A percentile compares a stretch with the other conserved stretches of the same genome.
Conservation (phyloP, 2,888 invertebrate genomes). For the Bhutanitis thaidina region DNA sequence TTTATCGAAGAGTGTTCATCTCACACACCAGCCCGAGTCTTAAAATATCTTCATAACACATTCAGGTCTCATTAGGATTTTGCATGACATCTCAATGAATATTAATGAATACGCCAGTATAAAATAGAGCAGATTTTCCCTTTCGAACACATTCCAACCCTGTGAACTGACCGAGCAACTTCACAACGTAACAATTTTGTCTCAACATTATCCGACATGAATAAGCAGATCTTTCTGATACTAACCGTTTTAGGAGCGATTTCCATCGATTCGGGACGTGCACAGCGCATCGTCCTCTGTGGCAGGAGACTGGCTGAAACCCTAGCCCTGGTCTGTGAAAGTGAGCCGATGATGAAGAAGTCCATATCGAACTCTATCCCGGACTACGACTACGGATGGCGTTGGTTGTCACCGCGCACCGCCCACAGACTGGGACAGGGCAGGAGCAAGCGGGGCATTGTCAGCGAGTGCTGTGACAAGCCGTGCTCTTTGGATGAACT, state of each 20-base stretch:
- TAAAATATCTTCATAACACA: neutral
- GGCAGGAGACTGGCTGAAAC: slow-evolving; percentile 31
- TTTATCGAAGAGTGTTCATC: neutral
- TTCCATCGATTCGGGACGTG: neutral
- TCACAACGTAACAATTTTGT: too few species aligned
- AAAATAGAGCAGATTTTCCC: slow-evolving; percentile 18
- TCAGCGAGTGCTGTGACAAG: slow-evolving; percentile 33
- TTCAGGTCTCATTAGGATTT: slow-evolving; percentile 27
- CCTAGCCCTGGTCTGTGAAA: slow-evolving; percentile 28
- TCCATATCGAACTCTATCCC: slow-evolving; percentile 1
- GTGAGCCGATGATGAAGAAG: slow-evolving; percentile 4
- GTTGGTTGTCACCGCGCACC: slow-evolving; percentile 22
- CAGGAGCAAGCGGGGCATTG: slow-evolving; percentile 28
- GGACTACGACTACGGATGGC: slow-evolving; percentile 18
- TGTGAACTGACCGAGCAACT: neutral
- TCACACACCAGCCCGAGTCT: neutral
- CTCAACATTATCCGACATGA: too few species aligned
- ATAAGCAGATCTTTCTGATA: neutral
- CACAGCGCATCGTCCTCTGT: slow-evolving; percentile 25
- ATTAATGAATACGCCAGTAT: slow-evolving; percentile 25
- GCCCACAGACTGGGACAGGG: slow-evolving; percentile 17
- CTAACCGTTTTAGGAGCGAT: neutral
- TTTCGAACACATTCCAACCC: slow-evolving; percentile 12
- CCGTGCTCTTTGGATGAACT: slow-evolving; percentile 29
- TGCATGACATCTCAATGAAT: slow-evolving; percentile 23